Evolutionary conservation across 2,113 vertebrate species (phyloP).

Genomic region (Heteronetta atricapilla): DNA sequence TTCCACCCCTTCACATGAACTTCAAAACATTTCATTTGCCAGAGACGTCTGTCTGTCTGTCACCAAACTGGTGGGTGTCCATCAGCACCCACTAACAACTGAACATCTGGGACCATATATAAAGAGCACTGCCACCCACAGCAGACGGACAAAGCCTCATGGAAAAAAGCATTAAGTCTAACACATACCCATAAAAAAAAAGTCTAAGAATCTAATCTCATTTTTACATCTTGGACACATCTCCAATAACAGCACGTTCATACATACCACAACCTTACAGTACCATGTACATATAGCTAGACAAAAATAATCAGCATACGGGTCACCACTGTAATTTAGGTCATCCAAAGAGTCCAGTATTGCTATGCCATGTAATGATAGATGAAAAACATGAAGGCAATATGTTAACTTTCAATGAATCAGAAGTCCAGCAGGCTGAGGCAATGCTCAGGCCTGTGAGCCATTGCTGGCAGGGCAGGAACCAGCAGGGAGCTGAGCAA

Average conservation of each 20-base stretch:
- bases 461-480: neutral
- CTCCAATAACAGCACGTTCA: neutral
- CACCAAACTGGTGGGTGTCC: rapidly evolving
- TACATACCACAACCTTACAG: neutral
- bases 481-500: neutral
- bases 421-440: neutral
- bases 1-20: neutral
- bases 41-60: neutral
- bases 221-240: neutral
- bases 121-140: neutral
- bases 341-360: neutral
- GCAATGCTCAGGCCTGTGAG: neutral
- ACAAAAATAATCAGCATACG: neutral
- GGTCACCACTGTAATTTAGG: neutral
- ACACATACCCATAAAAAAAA: neutral
- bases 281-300: neutral
- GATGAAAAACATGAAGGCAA: neutral
- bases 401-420: neutral
- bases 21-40: neutral
- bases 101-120: neutral
- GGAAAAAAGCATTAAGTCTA: neutral
- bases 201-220: neutral
- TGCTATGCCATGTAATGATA: neutral
- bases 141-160: neutral
- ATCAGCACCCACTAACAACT: neutral